Percentiles rank a stretch among this genome's conserved stretches.
Conservation (phyloP, 2,113 vertebrate genomes). For the Strix aluco region DNA sequence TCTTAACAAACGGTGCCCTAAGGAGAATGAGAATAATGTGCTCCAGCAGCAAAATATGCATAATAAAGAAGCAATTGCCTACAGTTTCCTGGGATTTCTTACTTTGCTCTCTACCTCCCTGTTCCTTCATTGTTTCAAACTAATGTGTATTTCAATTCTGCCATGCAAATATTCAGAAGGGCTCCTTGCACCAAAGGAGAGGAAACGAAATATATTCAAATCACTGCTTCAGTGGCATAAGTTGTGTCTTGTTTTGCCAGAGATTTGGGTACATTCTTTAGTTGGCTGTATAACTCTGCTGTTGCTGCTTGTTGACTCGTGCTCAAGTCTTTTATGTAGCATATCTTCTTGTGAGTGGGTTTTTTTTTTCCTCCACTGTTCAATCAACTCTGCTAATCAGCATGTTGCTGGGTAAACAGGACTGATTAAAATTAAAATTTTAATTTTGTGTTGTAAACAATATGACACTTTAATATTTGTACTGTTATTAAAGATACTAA, state of each 20-base stretch:
- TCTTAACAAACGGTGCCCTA: neutral
- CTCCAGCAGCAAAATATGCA: conserved; percentile 33
- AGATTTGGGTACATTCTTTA: neutral
- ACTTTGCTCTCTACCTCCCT: neutral
- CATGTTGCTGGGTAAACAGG: conserved; percentile 47
- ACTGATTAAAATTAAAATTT: conserved; percentile 45
- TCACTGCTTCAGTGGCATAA: neutral
- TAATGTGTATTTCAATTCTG: neutral
- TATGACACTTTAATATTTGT: conserved; percentile 34
- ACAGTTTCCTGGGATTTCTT: neutral
- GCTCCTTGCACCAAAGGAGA: neutral
- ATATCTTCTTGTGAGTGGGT: neutral
- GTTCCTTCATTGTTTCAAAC: conserved; percentile 18
- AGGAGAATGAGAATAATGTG: conserved; percentile 36
- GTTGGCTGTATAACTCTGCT: neutral
- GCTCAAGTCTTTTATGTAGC: neutral
- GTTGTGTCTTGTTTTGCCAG: neutral
- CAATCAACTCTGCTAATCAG: conserved; percentile 41
- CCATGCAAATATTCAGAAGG: neutral
- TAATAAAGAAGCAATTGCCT: conserved; percentile 44
- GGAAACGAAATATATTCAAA: neutral
- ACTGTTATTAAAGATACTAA: conserved; percentile 14
- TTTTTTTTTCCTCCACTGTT: neutral
- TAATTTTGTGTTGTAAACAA: conserved; percentile 44
- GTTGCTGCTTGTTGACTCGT: neutral